Evolutionary conservation across 2,797 vertebrate species (phyloP).

Genomic region (Megaceryle alcyon): DNA sequence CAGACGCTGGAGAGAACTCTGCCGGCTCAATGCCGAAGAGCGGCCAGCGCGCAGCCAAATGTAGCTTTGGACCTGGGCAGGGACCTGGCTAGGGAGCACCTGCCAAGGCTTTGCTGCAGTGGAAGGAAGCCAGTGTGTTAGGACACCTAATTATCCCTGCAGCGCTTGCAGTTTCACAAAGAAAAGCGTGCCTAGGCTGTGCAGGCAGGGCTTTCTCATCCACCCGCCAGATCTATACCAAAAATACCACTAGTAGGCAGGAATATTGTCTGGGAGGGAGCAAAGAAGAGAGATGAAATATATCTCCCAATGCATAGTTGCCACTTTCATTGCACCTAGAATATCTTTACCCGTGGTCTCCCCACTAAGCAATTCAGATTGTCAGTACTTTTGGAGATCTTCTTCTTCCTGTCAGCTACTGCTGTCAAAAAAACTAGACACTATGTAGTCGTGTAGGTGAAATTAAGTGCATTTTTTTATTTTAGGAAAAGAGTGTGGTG

Average conservation of each 20-base stretch:
- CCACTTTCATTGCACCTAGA: background rate
- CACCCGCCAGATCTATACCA: background rate
- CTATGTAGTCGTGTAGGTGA: background rate
- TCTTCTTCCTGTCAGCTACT: background rate
- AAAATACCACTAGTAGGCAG: background rate
- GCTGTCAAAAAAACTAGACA: background rate
- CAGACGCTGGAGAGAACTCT: background rate
- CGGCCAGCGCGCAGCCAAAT: fast-evolving
- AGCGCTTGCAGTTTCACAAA: background rate
- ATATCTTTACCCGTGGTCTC: background rate
- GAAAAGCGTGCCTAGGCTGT: background rate
- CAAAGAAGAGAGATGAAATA: background rate
- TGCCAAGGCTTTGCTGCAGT: background rate
- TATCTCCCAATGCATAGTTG: background rate
- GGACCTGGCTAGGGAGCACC: too few species aligned
- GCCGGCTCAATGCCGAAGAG: fast-evolving
- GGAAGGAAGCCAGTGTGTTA: background rate
- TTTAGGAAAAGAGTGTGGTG: background rate
- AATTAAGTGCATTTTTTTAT: background rate
- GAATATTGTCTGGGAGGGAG: background rate
- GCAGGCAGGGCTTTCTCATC: background rate
- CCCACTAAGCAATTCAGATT: background rate
- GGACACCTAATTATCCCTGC: background rate
- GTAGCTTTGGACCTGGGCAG: background rate
- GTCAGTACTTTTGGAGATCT: background rate